A percentile compares a stretch with the other conserved stretches of the same genome.
phyloP scores from a whole-genome alignment of 1,140 invertebrate species.

The Trichonephila clavata region DNA sequence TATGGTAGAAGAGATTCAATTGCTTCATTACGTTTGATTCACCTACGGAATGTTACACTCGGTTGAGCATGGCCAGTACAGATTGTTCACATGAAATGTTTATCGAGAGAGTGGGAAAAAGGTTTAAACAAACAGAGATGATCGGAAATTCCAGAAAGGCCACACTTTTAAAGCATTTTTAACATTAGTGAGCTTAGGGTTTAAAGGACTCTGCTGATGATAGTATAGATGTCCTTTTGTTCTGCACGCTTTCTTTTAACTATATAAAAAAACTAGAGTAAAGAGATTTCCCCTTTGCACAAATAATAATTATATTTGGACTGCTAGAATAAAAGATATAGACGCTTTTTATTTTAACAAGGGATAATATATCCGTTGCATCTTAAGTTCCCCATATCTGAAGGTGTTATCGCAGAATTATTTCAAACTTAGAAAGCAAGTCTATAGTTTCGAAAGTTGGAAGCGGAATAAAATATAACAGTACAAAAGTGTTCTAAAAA shows the following conservation, averaged over 20 bases:
- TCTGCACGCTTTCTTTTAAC: no score
- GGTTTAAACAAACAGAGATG: neutral
- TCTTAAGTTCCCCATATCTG: neutral
- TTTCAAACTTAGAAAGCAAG: neutral
- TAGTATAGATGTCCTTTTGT: no score
- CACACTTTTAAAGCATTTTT: no score
- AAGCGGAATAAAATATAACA: neutral
- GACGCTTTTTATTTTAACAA: neutral
- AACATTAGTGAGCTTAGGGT: no score
- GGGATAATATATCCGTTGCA: neutral
- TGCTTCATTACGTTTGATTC: neutral
- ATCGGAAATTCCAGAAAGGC: neutral
- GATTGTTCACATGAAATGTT: neutral
- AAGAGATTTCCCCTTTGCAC: no score
- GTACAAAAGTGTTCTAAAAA: neutral
- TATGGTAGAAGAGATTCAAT: neutral
- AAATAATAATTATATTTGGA: neutral
- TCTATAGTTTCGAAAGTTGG: neutral
- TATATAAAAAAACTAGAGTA: no score
- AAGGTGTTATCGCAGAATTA: neutral
- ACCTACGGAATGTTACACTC: neutral
- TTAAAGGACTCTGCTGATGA: no score
- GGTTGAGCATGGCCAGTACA: neutral
- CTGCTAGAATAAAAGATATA: neutral
- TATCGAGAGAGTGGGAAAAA: neutral